A percentile compares a stretch with the other conserved stretches of the same genome.
These are phyloP conservation scores for Bufo bufo DNA, from an alignment of 2,113 vertebrate species.

Conservation along the genomic window DNA sequence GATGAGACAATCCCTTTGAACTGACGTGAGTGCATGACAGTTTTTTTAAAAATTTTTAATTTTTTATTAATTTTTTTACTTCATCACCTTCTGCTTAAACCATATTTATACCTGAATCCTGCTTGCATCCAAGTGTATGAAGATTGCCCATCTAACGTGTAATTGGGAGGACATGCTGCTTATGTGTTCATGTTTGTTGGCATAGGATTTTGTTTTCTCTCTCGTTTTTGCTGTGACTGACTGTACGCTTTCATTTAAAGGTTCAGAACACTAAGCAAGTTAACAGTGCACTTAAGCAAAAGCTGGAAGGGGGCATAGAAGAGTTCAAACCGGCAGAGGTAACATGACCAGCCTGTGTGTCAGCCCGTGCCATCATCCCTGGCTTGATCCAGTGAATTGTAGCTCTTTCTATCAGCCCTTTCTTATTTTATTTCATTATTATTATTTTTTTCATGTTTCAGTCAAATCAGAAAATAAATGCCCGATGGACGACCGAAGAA, in stretches of 20 bases:
- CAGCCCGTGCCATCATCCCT: neutral
- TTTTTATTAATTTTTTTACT: too few relatives aligned
- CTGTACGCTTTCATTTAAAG: conserved; percentile 65
- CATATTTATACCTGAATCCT: too few relatives aligned
- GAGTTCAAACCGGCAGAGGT: conserved; percentile 93
- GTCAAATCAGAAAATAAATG: conserved; percentile 97
- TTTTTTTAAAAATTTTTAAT: too few relatives aligned
- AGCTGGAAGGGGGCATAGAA: conserved; percentile 91
- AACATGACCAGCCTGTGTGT: conserved; percentile 58
- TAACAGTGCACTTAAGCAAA: conserved; percentile 96
- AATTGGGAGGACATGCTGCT: too few relatives aligned
- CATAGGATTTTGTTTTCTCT: neutral
- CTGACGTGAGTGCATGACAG: too few relatives aligned
- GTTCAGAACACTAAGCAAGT: conserved; percentile 99
- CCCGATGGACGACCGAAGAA: conserved; percentile 98
- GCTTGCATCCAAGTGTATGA: too few relatives aligned
- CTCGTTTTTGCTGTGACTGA: neutral
- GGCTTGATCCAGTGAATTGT: neutral
- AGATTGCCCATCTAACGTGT: too few relatives aligned
- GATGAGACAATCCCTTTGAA: too few relatives aligned
- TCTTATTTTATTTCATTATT: conserved; percentile 32
- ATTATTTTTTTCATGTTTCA: conserved; percentile 67
- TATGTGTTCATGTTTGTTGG: too few relatives aligned
- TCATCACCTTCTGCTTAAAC: too few relatives aligned
- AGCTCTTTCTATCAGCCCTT: neutral